Conservation (phyloP, 2,888 invertebrate genomes). For the Eristalinus aeneus region DNA sequence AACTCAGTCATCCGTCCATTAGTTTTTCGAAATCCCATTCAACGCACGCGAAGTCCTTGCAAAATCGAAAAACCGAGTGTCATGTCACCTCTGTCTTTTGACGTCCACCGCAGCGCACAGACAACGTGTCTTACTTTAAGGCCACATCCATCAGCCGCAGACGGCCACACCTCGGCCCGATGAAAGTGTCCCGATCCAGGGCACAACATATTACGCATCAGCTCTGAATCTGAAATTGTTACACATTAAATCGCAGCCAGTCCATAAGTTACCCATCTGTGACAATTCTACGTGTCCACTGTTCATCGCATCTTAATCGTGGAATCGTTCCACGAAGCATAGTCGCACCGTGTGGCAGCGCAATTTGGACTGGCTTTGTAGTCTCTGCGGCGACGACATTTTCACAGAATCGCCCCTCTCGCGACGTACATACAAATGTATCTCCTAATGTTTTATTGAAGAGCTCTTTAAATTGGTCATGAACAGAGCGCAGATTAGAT, state of each 20-base stretch:
- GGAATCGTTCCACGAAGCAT: background rate
- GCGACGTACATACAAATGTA: conserved; percentile 3
- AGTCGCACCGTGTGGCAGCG: background rate
- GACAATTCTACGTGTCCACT: background rate
- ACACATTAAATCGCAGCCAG: background rate
- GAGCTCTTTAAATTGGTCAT: background rate
- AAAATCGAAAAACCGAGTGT: background rate
- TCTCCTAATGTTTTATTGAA: background rate
- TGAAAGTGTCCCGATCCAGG: background rate
- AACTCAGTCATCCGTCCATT: background rate
- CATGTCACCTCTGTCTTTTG: background rate
- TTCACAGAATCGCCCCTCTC: background rate
- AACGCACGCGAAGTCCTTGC: background rate
- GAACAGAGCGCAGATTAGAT: background rate
- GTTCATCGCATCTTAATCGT: background rate
- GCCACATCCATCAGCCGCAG: background rate
- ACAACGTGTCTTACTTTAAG: background rate
- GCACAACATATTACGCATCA: background rate
- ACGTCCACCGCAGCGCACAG: background rate
- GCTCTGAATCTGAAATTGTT: background rate
- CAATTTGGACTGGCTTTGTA: background rate
- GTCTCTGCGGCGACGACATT: background rate
- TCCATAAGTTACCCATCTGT: background rate
- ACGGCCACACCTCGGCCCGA: background rate
- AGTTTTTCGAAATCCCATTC: background rate